phyloP scores from a whole-genome alignment of 2,113 vertebrate species.

The Chaetorhynchus papuensis region DNA sequence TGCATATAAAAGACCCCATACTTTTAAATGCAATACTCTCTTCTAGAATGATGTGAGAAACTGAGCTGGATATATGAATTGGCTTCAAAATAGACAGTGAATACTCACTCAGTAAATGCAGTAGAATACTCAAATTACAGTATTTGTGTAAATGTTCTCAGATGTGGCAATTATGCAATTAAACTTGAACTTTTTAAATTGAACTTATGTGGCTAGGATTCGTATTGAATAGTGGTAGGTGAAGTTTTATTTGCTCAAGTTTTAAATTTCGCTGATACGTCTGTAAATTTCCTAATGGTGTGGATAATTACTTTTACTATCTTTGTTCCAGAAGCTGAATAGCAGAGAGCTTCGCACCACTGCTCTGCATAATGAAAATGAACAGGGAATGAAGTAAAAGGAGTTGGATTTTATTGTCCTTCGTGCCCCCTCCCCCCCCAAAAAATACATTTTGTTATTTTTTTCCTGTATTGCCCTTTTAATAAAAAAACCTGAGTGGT shows the following conservation, averaged over 20 bases:
- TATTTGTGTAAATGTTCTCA: not conserved
- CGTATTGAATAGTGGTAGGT: not conserved
- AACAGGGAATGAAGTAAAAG: not conserved
- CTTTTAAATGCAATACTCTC: not conserved
- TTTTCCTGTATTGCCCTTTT: not conserved
- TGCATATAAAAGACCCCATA: not conserved
- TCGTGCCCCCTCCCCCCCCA: rapidly evolving
- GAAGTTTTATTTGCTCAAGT: not conserved
- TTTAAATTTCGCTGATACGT: not conserved
- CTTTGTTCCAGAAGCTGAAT: not conserved
- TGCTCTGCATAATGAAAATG: not conserved
- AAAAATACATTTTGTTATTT: not conserved
- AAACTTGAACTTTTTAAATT: not conserved
- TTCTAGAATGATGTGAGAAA: not conserved
- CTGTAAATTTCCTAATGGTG: not conserved
- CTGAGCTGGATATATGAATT: not conserved
- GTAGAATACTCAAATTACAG: not conserved
- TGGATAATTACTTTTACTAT: not conserved
- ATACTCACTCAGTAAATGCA: not conserved
- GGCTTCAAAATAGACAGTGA: not conserved
- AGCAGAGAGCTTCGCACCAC: not conserved
- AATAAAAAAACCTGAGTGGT: not conserved
- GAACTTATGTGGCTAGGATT: not conserved
- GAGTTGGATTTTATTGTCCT: not conserved
- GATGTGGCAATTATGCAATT: not conserved